Evolutionary conservation across 2,797 vertebrate species (phyloP), one percentile per base, ranked within the genome.

Genomic region (Avahi laniger): DNA sequence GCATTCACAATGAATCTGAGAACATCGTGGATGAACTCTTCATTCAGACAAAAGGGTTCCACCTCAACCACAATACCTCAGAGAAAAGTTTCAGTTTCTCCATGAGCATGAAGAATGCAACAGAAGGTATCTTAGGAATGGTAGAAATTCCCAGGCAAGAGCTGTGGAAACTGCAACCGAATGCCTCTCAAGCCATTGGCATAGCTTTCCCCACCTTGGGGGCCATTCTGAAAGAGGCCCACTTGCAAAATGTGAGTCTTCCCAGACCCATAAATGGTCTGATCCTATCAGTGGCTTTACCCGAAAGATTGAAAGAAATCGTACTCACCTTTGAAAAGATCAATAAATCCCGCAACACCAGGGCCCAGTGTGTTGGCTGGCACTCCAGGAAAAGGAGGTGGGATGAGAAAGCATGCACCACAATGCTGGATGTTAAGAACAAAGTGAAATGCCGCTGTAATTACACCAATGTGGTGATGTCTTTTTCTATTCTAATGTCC

Each of bases 401-500:
- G 98, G 98, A 98, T 0, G 59, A 54, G 1, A 12, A 33, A 1
- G 87, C 46, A 0, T 99, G 98, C 69, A 0, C 1, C 1, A 2
- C 46, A 2, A 93, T n/a, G 0, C 1, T 20, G 0, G 96, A 97
- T 22, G 33, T 4, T 9, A 17, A 0, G 26, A 43, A 20, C n/a
- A 5, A 9, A 0, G 97, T 97, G 43, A 94, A 95, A 5, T 99
- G 99, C 4, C 11, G 2, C 12, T 99, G 99, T 54, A 82, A 50
- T 12, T 97, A 97, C 24, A 98, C 94, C 85, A 96, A 91, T 0
- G 84, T 0, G 0, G 54, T 91, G 43, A 93, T 84, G 1, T 98
- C 99, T 4, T 99, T 99, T 89, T 99, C 99, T 91, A 97, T 98
- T 18, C 84, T 99, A 1, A 98, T 99, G 98, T 98, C 98, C 7